A percentile compares a stretch with the other conserved stretches of the same genome.
Evolutionary conservation across 30 jellyfish, hydroid and myxozoan genomes (phyloP).

Genomic region (Rhopilema esculentum): DNA sequence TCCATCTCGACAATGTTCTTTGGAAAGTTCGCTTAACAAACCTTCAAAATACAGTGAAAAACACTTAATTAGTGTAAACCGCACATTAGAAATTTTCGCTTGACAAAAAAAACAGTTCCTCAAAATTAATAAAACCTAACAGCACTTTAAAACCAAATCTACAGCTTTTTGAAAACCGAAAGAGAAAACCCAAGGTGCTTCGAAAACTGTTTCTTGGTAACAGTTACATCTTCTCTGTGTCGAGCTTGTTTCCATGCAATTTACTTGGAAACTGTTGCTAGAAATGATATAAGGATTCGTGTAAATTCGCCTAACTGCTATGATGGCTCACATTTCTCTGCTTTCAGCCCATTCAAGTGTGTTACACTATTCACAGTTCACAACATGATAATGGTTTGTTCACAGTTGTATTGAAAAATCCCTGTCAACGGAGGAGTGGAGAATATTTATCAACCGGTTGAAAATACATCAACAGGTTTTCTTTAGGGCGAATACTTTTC

Average conservation of each 20-base stretch:
- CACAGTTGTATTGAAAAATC: neutral
- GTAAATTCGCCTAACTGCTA: neutral
- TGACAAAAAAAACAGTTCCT: neutral
- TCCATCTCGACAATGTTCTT: too few relatives aligned
- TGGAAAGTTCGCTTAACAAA: too few relatives aligned
- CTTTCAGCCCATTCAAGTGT: neutral
- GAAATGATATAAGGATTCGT: neutral
- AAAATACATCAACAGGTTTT: neutral
- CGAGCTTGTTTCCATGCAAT: neutral
- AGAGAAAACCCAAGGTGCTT: neutral
- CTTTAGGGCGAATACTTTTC: too few relatives aligned
- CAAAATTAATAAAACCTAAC: neutral
- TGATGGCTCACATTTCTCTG: neutral
- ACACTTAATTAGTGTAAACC: neutral
- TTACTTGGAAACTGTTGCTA: neutral
- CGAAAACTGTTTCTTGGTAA: neutral
- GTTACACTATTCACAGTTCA: neutral
- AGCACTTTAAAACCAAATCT: neutral
- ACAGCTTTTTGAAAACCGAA: too few relatives aligned
- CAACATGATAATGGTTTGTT: neutral
- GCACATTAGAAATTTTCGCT: neutral
- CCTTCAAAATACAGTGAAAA: neutral
- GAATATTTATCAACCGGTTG: neutral
- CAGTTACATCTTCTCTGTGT: neutral
- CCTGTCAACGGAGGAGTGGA: neutral